Evolutionary conservation across 2,888 invertebrate genomes (phyloP), one percentile per base, ranked within the genome.

Genomic region (Luffia ferchaultella): DNA sequence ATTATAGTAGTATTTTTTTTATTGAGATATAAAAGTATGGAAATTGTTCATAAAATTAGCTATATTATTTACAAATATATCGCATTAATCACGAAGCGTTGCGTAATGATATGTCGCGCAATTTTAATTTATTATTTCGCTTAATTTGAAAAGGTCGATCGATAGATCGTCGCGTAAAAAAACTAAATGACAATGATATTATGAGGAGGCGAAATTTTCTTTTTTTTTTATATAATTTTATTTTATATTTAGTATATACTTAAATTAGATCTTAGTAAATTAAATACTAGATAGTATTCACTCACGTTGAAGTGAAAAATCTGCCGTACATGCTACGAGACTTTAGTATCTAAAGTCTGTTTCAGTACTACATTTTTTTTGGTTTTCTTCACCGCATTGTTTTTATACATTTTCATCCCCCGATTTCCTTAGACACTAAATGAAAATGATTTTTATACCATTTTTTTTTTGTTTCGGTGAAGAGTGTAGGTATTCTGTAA

Each of bases 301-400:
- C 12, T 30, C 30, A 30, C 30, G 12, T 30, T 30, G 30, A 30
- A 30, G 30, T 30, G 30, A 30, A 30, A 30, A 30, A 30, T 61
- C 63, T 68, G 60, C 56, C 56, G 82, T 76, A 82, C 82, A 76
- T 82, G 77, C 77, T 63, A 64, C 64, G 66, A 76, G 82, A 78
- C 83, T 83, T 83, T 83, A 79, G 68, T 64, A 65, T 64, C 69
- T 78, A 83, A 83, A 83, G 83, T 65, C 83, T 69, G 71, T 68
- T 80, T 83, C 79, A 79, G 79, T 83, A 82, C 83, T 67, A 30
- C 30, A 30, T 30, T 63, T 57, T 63, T 57, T 60, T 64, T 46
- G 50, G 49, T 49, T 46, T 44, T 49, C n/a, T 41, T 9, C 18
- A 2, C 16, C 2, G 3, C 12, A 12, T 30, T 3, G 30, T 30